Evolutionary conservation across 2,113 vertebrate species (phyloP).

Genomic region (Megaceryle maxima): DNA sequence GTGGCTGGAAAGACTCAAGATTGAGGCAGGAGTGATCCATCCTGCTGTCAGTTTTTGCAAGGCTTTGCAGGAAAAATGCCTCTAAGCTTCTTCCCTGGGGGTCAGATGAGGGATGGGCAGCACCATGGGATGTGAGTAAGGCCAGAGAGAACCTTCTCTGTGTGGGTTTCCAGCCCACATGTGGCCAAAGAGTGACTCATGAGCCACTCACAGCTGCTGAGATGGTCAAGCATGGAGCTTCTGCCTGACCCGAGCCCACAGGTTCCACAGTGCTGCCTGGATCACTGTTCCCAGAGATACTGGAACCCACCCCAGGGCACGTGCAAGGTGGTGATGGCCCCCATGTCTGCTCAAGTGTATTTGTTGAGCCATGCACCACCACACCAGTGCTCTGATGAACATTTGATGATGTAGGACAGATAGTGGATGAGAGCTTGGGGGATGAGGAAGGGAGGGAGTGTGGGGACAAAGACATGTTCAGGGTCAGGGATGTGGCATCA

Average conservation of each 20-base stretch:
- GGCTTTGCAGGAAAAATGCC: not conserved
- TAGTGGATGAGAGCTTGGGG: not conserved
- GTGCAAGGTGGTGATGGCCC: not conserved
- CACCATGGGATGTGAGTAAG: not conserved
- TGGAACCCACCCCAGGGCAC: not conserved
- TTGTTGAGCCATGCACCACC: too few relatives aligned
- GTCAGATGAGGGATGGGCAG: not conserved
- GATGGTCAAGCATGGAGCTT: not conserved
- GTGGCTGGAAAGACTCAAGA: not conserved
- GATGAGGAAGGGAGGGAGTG: not conserved
- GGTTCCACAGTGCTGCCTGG: not conserved
- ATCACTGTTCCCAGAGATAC: rapidly evolving
- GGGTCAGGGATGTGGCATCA: not conserved
- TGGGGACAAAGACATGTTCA: rapidly evolving
- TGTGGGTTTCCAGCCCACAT: not conserved
- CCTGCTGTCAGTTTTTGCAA: not conserved
- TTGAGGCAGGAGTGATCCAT: not conserved
- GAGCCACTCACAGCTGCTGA: not conserved
- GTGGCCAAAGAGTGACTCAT: not conserved
- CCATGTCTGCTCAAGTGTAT: rapidly evolving
- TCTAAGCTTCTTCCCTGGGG: not conserved
- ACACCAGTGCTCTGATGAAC: rapidly evolving
- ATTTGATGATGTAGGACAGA: rapidly evolving
- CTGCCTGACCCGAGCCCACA: not conserved
- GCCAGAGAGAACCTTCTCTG: not conserved